phyloP scores from a whole-genome alignment of 2,888 invertebrate genomes.

The Cyaniris semiargus region DNA sequence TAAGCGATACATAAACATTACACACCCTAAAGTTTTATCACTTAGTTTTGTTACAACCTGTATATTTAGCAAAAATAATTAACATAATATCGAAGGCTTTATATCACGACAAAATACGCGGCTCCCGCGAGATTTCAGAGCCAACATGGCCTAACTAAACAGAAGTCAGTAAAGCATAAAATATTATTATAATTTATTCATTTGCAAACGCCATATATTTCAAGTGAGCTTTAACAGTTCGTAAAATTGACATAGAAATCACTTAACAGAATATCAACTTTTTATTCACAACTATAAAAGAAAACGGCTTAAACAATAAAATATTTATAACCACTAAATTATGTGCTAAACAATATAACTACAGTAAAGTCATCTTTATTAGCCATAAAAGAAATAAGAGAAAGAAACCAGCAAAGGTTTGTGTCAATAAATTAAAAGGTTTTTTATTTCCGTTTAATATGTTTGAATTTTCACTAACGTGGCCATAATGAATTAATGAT shows the following conservation, averaged over 20 bases:
- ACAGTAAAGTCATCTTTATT: conserved; percentile 3
- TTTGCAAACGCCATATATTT: not conserved
- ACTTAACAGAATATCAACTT: not conserved
- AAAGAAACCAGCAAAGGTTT: not conserved
- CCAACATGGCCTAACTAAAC: not conserved
- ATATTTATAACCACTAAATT: conserved; percentile 17
- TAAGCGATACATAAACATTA: too few species aligned
- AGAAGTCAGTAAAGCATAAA: not conserved
- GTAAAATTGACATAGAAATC: not conserved
- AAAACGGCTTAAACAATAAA: conserved; percentile 32
- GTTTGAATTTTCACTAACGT: not conserved
- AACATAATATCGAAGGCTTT: too few species aligned
- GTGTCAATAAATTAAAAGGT: not conserved
- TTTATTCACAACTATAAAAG: conserved; percentile 35
- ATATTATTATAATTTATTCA: not conserved
- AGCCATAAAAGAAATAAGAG: not conserved
- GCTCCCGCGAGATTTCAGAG: not conserved
- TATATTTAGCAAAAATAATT: too few species aligned
- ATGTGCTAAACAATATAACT: conserved; percentile 18
- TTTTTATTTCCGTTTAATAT: not conserved
- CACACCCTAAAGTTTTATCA: too few species aligned
- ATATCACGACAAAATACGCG: not conserved
- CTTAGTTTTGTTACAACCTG: too few species aligned
- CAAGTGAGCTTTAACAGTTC: not conserved
- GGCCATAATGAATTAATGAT: not conserved